Evolutionary conservation across 1,140 invertebrate species (phyloP).

Genomic region (Saccostrea cuccullata): DNA sequence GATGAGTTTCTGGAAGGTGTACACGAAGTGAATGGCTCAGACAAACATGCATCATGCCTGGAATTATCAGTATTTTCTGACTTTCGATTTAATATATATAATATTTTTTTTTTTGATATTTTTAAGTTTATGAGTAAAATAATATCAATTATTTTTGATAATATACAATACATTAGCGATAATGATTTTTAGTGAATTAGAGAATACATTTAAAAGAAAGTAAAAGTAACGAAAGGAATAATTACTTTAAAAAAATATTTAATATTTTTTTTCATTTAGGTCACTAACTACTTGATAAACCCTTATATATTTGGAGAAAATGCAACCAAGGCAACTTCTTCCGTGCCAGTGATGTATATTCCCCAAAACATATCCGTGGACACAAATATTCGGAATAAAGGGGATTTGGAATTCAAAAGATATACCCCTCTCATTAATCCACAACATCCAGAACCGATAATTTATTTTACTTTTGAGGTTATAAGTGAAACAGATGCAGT

Average conservation of each 20-base stretch:
- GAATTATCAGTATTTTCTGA: neutral
- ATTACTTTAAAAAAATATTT: neutral
- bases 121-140: too few relatives aligned
- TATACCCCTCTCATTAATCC: slow-evolving; percentile 15
- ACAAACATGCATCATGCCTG: neutral
- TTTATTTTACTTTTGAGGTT: slow-evolving; percentile 21
- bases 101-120: neutral
- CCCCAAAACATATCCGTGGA: neutral
- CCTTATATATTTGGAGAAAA: slow-evolving; percentile 2
- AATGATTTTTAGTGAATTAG: neutral
- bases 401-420: neutral
- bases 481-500: neutral
- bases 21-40: neutral
- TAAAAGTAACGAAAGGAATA: neutral
- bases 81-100: neutral
- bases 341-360: neutral
- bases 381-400: neutral
- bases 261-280: neutral
- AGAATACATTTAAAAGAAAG: neutral
- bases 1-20: neutral
- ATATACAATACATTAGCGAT: too few relatives aligned
- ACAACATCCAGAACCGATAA: neutral
- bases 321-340: neutral
- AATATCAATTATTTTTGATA: too few relatives aligned
- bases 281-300: neutral